Conservation (phyloP, 2,797 vertebrate genomes). For the Allobates femoralis region DNA sequence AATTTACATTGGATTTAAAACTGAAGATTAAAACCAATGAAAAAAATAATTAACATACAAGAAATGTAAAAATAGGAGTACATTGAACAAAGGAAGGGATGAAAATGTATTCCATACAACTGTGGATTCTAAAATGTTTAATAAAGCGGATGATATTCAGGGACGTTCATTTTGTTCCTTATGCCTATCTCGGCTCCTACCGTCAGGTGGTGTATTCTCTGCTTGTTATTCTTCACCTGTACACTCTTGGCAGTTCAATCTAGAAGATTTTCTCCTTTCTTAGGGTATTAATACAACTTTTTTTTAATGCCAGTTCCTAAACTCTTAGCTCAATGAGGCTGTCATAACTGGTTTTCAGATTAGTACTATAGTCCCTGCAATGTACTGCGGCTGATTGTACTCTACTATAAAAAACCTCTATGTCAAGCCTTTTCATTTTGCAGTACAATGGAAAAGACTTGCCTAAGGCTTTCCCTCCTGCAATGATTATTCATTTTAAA, state of each 20-base stretch:
- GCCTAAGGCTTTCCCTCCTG: conserved; percentile 47
- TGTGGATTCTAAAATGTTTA: not conserved
- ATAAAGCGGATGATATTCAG: not conserved
- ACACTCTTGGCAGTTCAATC: not conserved
- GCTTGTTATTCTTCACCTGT: not conserved
- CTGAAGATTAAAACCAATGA: not conserved
- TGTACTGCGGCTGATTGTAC: conserved; percentile 45
- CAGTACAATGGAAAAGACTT: conserved; percentile 43
- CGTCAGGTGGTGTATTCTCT: not conserved
- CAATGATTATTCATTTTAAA: conserved; percentile 49
- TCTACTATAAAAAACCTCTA: conserved; percentile 30
- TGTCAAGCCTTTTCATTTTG: conserved; percentile 54
- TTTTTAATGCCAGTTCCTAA: conserved; percentile 1
- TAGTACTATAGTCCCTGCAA: conserved; percentile 32
- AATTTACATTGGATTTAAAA: not conserved
- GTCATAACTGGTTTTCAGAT: conserved; percentile 28
- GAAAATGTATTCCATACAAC: not conserved
- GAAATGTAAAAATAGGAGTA: not conserved
- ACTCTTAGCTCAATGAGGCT: conserved; percentile 26
- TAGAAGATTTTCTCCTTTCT: not conserved
- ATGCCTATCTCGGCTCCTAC: not conserved
- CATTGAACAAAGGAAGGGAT: not conserved
- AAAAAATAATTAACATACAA: not conserved
- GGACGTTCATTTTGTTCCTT: not conserved
- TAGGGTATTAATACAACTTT: conserved; percentile 16